These are phyloP conservation scores for Lepidurus packardi DNA, from an alignment of 1,140 invertebrate species.

Conservation along the genomic window DNA sequence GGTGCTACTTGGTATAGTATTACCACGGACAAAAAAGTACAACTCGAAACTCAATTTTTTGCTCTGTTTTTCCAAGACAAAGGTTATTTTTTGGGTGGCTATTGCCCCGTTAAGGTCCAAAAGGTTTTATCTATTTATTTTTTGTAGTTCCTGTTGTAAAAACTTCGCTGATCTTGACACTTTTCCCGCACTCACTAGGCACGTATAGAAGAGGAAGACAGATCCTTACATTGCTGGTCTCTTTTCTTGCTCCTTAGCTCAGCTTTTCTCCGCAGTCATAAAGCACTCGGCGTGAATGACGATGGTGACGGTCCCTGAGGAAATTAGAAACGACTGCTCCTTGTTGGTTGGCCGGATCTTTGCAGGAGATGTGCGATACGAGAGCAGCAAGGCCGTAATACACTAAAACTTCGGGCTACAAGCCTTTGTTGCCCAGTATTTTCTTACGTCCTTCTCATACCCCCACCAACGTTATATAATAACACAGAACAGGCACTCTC, in stretches of 20 bases:
- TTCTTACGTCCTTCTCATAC: too few relatives aligned
- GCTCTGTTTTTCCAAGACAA: too few relatives aligned
- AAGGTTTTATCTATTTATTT: too few relatives aligned
- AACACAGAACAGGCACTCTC: too few relatives aligned
- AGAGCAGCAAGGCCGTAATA: background rate
- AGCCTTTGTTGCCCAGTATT: too few relatives aligned
- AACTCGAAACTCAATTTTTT: too few relatives aligned
- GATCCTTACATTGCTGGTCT: background rate
- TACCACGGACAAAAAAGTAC: too few relatives aligned
- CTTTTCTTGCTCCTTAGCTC: background rate
- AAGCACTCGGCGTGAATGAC: background rate
- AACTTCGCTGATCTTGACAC: background rate
- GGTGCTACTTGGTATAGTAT: too few relatives aligned
- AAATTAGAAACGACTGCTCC: constrained; percentile 10
- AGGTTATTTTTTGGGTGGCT: too few relatives aligned
- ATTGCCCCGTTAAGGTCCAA: too few relatives aligned
- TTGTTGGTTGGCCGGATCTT: background rate
- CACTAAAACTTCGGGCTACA: background rate
- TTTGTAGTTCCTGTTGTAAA: too few relatives aligned
- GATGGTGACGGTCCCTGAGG: background rate
- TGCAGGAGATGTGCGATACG: background rate
- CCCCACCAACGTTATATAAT: too few relatives aligned
- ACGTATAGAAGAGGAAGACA: background rate
- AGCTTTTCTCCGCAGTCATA: constrained; percentile 13
- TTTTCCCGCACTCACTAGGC: background rate